Evolutionary conservation across 2,113 vertebrate species (phyloP).

Genomic region (Micronisus gabar): DNA sequence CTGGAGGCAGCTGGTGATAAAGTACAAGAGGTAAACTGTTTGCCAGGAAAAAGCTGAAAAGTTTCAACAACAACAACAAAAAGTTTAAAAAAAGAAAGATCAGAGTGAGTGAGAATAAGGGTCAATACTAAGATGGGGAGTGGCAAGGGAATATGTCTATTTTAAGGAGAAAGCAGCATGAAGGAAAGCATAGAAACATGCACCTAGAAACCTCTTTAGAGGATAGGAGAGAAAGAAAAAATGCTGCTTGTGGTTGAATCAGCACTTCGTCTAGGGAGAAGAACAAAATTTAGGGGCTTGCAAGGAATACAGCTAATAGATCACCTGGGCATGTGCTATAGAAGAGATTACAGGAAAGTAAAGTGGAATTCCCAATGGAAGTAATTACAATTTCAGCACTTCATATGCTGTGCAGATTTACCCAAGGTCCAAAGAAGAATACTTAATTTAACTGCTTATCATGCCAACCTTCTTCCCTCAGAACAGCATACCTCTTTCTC

Average conservation of each 20-base stretch:
- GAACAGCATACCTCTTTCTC: neutral
- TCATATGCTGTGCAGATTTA: neutral
- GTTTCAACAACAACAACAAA: neutral
- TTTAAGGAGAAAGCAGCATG: neutral
- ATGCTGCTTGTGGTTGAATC: neutral
- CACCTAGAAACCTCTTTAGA: neutral
- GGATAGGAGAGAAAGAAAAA: neutral
- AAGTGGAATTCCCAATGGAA: slow-evolving; percentile 6
- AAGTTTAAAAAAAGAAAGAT: neutral
- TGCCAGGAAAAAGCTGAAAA: neutral
- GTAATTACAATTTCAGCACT: slow-evolving; percentile 33
- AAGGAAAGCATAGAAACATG: neutral
- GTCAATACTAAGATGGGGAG: neutral
- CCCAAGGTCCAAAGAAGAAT: neutral
- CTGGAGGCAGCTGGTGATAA: neutral
- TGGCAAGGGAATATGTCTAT: neutral
- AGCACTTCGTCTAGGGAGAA: neutral
- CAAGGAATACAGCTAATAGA: neutral
- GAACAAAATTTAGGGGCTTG: neutral
- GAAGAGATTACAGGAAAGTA: neutral
- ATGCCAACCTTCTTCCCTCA: neutral
- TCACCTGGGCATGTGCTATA: neutral
- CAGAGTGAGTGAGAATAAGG: neutral
- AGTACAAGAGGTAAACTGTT: neutral
- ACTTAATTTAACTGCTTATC: neutral